Evolutionary conservation across 1,140 invertebrate genomes (phyloP).

Genomic region (Portunus trituberculatus): DNA sequence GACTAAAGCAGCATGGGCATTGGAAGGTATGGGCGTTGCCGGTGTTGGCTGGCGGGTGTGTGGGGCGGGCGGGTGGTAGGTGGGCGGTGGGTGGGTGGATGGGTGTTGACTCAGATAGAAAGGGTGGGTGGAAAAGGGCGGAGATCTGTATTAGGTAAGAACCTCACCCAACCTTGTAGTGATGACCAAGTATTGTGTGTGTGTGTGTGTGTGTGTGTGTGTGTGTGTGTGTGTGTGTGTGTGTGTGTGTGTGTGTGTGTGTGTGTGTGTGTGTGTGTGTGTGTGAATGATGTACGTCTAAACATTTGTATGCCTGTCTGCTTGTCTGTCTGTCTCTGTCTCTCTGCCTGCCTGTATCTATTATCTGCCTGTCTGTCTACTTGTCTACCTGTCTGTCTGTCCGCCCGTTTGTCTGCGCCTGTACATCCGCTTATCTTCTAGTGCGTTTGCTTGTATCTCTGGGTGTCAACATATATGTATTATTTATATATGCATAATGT

Average conservation of each 20-base stretch:
- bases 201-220: not conserved
- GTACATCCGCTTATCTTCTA: too few relatives aligned
- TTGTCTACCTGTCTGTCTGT: too few relatives aligned
- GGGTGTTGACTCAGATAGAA: conserved; percentile 10
- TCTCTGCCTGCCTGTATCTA: not conserved
- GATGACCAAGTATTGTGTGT: not conserved
- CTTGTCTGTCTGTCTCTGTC: not conserved
- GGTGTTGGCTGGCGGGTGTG: not conserved
- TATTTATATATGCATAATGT: too few relatives aligned
- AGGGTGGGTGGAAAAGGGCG: not conserved
- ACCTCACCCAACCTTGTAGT: not conserved
- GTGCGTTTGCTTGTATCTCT: too few relatives aligned
- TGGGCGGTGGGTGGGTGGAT: not conserved
- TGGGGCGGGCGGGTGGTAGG: not conserved
- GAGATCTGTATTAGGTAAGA: conserved; percentile 7
- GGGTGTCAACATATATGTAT: too few relatives aligned
- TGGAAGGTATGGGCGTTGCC: too few relatives aligned
- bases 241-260: not conserved
- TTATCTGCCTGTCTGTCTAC: not conserved
- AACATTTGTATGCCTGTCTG: not conserved
- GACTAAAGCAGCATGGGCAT: too few relatives aligned
- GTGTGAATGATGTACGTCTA: not conserved
- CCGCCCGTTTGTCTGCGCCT: too few relatives aligned
- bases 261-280: not conserved
- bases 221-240: not conserved